These are phyloP conservation scores for Echinarachnius parma DNA, from an alignment of 53 echinoderm and acorn worm genomes.

Conservation along the genomic window DNA sequence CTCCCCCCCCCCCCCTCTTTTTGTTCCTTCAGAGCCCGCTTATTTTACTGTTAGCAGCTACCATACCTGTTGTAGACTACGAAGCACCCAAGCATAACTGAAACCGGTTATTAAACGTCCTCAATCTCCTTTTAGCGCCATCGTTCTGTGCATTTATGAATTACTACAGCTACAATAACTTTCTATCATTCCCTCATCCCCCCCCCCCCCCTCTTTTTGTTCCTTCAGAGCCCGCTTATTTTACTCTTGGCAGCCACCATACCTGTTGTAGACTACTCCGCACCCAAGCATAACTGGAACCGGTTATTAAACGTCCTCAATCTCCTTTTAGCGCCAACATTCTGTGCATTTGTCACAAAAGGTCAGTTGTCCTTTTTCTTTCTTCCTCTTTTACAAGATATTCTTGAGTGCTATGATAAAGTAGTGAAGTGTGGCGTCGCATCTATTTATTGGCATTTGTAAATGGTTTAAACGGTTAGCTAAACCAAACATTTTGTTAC, in stretches of 20 bases:
- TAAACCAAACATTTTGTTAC: no score
- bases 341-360: slow-evolving; percentile 66
- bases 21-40: slow-evolving; percentile 60
- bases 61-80: slow-evolving; percentile 91
- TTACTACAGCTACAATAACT: no score
- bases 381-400: no score
- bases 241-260: slow-evolving; percentile 59
- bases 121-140: slow-evolving; percentile 69
- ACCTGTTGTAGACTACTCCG: slow-evolving; percentile 89
- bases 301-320: slow-evolving; percentile 74
- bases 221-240: slow-evolving; percentile 55
- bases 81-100: slow-evolving; percentile 85
- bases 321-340: slow-evolving; percentile 63
- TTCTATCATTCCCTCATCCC: no score
- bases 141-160: slow-evolving; percentile 72
- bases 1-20: no score
- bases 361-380: slow-evolving; percentile 57
- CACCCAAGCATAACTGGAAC: slow-evolving; percentile 91
- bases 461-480: no score
- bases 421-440: no score
- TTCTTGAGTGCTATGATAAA: no score
- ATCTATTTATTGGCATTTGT: no score
- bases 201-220: no score
- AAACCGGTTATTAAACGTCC: slow-evolving; percentile 76
- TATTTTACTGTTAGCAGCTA: slow-evolving; percentile 48